Evolutionary conservation across 2,888 invertebrate genomes (phyloP).

Genomic region (Coelopa pilipes): DNA sequence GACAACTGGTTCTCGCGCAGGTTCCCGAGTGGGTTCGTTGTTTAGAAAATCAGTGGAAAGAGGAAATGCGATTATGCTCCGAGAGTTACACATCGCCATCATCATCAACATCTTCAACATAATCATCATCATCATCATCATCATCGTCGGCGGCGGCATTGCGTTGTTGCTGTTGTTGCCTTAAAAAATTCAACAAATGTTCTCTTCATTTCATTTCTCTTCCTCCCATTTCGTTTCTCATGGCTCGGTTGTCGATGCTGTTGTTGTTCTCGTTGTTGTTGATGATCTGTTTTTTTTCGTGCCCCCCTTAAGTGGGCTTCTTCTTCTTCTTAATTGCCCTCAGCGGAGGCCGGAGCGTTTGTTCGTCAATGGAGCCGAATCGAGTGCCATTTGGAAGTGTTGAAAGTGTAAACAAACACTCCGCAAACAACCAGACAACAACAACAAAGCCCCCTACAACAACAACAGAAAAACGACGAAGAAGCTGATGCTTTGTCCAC

Average conservation of each 20-base stretch:
- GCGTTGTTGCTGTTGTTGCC: too few species aligned
- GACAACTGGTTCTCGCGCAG: not conserved
- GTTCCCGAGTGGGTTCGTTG: conserved; percentile 5
- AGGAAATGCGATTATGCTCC: conserved; percentile 12
- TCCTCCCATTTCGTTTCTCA: conserved; percentile 13
- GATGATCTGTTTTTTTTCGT: not conserved
- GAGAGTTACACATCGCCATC: not conserved
- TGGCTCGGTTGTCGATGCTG: conserved; percentile 8
- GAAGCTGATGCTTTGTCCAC: too few species aligned
- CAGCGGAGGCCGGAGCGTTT: not conserved
- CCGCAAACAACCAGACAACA: not conserved
- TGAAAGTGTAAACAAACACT: not conserved
- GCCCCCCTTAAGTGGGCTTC: not conserved
- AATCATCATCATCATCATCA: too few species aligned
- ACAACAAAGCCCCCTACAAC: too few species aligned
- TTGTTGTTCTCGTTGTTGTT: conserved; percentile 3
- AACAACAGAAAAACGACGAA: too few species aligned
- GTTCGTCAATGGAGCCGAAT: not conserved
- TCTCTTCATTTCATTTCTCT: not conserved
- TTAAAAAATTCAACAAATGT: too few species aligned
- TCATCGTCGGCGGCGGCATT: too few species aligned
- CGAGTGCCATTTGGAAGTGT: conserved; percentile 8
- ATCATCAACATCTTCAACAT: too few species aligned
- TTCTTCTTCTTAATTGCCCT: conserved; percentile 10
- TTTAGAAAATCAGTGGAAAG: conserved; percentile 26